Conservation (phyloP, 1,140 invertebrate genomes). For the Drosophila sp. region DNA sequence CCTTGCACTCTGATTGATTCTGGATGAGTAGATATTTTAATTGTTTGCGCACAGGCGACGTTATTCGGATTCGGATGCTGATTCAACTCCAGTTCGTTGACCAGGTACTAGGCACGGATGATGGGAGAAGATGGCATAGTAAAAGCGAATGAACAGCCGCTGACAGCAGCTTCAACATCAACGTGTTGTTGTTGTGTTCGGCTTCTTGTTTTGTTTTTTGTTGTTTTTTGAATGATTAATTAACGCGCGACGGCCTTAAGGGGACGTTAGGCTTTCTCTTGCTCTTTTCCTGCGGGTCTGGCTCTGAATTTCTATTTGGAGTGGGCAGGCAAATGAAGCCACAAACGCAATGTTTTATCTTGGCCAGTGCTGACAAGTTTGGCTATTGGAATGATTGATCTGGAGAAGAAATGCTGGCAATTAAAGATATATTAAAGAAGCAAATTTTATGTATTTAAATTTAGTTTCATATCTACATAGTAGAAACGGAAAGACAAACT, state of each 20-base stretch:
- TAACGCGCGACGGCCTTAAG: constrained; percentile 60
- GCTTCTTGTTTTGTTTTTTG: not conserved
- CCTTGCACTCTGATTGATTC: constrained; percentile 40
- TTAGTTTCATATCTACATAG: too few relatives aligned
- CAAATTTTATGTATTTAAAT: too few relatives aligned
- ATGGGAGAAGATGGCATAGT: too few relatives aligned
- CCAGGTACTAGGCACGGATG: constrained; percentile 28
- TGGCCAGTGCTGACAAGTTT: constrained; percentile 25
- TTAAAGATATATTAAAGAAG: not conserved
- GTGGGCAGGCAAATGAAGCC: constrained; percentile 22
- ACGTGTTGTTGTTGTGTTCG: not conserved
- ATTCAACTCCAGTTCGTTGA: constrained; percentile 56
- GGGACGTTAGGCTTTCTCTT: constrained; percentile 32
- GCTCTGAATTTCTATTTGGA: not conserved
- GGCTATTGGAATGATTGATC: constrained; percentile 5
- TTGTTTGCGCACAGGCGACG: constrained; percentile 56
- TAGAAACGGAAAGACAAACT: too few relatives aligned
- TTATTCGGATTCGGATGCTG: constrained; percentile 28
- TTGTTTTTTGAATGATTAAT: constrained; percentile 68
- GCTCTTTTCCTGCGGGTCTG: constrained; percentile 20
- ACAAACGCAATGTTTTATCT: constrained; percentile 35
- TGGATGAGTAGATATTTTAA: constrained; percentile 43
- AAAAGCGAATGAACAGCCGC: constrained; percentile 21
- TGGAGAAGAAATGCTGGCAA: not conserved
- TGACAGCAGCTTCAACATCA: constrained; percentile 45